phyloP scores from a whole-genome alignment of 2,113 vertebrate species.

The Herpailurus yagouaroundi region DNA sequence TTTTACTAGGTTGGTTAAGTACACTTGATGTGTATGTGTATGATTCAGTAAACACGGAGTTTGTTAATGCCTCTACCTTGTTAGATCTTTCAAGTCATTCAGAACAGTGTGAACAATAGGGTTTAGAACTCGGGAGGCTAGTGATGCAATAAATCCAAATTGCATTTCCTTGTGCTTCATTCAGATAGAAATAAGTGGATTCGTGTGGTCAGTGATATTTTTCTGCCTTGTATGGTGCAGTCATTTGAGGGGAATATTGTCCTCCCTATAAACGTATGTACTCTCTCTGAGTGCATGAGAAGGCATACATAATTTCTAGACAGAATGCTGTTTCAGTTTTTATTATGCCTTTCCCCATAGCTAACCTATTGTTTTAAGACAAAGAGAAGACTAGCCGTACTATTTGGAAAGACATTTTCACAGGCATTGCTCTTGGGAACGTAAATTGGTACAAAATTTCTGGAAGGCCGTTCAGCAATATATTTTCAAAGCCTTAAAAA shows the following conservation, averaged over 20 bases:
- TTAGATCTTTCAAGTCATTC: neutral
- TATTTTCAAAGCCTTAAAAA: constrained; percentile 33
- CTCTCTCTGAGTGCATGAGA: constrained; percentile 12
- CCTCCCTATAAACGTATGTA: neutral
- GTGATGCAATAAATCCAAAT: neutral
- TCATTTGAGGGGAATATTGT: neutral
- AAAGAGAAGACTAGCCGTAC: neutral
- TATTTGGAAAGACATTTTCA: constrained; percentile 44
- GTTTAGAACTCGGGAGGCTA: neutral
- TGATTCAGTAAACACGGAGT: neutral
- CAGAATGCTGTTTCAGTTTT: constrained; percentile 28
- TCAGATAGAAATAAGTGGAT: neutral
- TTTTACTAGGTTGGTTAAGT: neutral
- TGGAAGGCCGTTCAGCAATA: neutral
- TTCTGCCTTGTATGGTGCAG: neutral
- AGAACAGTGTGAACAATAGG: neutral
- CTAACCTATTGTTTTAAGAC: constrained; percentile 58
- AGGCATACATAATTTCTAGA: constrained; percentile 50
- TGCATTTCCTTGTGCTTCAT: neutral
- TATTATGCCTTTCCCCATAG: neutral
- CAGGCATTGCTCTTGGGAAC: constrained; percentile 9
- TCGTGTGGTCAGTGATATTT: neutral
- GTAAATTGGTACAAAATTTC: constrained; percentile 47
- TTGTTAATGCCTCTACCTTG: neutral
- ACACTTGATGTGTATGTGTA: neutral